These are phyloP conservation scores for Athrips mouffetella DNA, from an alignment of 2,888 invertebrate genomes.

Conservation along the genomic window DNA sequence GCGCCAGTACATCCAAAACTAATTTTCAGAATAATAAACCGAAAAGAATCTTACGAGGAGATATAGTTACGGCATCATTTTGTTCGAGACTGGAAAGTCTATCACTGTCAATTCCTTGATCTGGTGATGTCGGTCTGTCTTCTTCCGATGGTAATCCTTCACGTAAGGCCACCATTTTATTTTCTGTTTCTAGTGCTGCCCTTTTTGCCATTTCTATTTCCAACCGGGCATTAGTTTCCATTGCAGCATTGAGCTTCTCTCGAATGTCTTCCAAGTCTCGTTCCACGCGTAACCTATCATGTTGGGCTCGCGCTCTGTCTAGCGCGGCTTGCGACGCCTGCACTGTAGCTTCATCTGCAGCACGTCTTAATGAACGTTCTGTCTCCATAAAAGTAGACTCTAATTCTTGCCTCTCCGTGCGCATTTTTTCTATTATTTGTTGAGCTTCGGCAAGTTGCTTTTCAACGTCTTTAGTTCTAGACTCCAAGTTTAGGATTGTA, in stretches of 20 bases:
- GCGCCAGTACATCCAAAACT: not conserved
- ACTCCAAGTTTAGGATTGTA: constrained; percentile 42
- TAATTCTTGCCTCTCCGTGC: constrained; percentile 59
- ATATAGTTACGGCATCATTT: constrained; percentile 64
- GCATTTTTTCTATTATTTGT: constrained; percentile 49
- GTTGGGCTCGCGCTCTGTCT: constrained; percentile 85
- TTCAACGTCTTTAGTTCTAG: constrained; percentile 50
- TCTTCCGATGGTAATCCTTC: constrained; percentile 54
- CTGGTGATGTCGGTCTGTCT: constrained; percentile 83
- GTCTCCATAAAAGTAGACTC: constrained; percentile 65
- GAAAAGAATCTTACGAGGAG: constrained; percentile 56
- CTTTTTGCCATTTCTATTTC: constrained; percentile 70
- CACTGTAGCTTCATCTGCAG: constrained; percentile 84
- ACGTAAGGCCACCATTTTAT: constrained; percentile 49
- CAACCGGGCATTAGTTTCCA: constrained; percentile 55
- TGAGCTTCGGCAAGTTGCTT: constrained; percentile 45
- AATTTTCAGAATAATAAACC: not conserved
- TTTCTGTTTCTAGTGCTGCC: constrained; percentile 47
- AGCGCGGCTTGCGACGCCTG: constrained; percentile 85
- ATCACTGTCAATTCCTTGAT: constrained; percentile 94
- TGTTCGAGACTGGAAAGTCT: constrained; percentile 81
- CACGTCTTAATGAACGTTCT: constrained; percentile 79
- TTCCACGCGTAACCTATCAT: constrained; percentile 83
- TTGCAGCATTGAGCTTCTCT: constrained; percentile 56
- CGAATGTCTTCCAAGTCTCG: constrained; percentile 79